Evolutionary conservation across 2,113 vertebrate genomes (phyloP), one percentile per base, ranked within the genome.

Genomic region (Phyllopteryx taeniolatus): DNA sequence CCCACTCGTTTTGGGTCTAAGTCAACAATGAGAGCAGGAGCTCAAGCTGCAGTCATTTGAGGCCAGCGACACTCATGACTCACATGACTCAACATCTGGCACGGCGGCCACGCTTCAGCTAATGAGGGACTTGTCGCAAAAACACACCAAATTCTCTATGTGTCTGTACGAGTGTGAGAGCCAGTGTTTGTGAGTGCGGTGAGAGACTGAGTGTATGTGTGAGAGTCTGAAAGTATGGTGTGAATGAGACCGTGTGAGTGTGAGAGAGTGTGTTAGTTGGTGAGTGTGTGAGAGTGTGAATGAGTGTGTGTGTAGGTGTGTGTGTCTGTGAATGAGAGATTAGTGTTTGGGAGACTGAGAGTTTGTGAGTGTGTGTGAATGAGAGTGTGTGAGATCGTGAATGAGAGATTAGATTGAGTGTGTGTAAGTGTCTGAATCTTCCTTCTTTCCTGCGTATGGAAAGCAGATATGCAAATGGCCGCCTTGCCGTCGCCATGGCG

Each of bases 401-500:
- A 14, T 4, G 46, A 14, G 46, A 14, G 46, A 12, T 47, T 14
- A 39, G 46, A 39, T 39, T 6, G 35, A 39, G 35, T 6, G 12
- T 53, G 35, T 6, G 12, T 53, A 19, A 14, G 4, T 17, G 49
- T 2, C 44, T 14, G 46, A 53, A 39, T 39, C 35, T 6, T 6
- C 61, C 66, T 65, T 72, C 72, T 74, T 22, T 67, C 71, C 54
- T 10, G 33, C 61, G 0, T 47, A 80, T 72, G 85, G 71, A 87
- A 87, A 87, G 69, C 73, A 78, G 71, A 65, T 65, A 84, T 89
- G 85, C 82, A 89, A 84, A 88, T 78, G 15, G 46, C 15, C 1
- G 47, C 72, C 73, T 79, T 64, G 31, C 71, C 9, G 84, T 87
- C 70, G 49, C 81, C 73, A 85, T 85, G 77, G 83, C 49, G 70